Base-by-base conservation (phyloP, 2,797 vertebrate genomes). In the Sebastiscus albofasciatus region DNA sequence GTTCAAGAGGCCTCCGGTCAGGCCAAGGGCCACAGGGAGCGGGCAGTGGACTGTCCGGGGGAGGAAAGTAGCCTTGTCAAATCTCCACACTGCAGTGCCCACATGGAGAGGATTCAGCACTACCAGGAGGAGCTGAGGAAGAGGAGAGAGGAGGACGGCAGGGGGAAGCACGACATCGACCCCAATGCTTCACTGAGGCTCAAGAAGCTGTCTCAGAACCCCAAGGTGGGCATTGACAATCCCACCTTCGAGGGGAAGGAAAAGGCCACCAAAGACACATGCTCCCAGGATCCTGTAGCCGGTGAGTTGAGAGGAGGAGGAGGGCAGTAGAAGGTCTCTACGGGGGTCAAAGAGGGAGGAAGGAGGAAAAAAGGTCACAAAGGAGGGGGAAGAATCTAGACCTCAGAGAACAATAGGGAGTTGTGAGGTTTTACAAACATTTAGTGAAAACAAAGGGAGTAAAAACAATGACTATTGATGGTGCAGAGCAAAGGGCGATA, bases 221-320 rank as follows among this genome's bases (percentile, higher is more conserved):
- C 96, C n/a, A 98, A 97, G 90, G 96, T 96, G 91, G 97, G 97
- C 93, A 97, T 98, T 82, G 97, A 98, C 93, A 99, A 99, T 90
- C 97, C 97, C 67, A 98, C 97, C 74, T 99, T 99, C 81, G 97
- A 99, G 85, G 96, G 75, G 76, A 92, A 94, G 95, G 94, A 94
- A 54, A 90, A 81, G 26, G 31, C 83, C 39, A 31, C 59, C 67
- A 94, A 93, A 75, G 89, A 89, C 29, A 5, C 58, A 1, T 60
- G 65, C 31, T 24, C 42, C 58, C 74, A 67, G 71, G 88, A 91
- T 73, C 75, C 82, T 22, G 75, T 90, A 22, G 78, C 79, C 0
- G 94, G 93, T 95, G 89, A 93, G 94, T 90, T 12, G 12, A 75
- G 36, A 0, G n/a, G n/a, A 67, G 16, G 14, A 69, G 49, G 27